Evolutionary conservation across 2,113 vertebrate species (phyloP), one percentile per base, ranked within the genome.

Genomic region (Vimba vimba): DNA sequence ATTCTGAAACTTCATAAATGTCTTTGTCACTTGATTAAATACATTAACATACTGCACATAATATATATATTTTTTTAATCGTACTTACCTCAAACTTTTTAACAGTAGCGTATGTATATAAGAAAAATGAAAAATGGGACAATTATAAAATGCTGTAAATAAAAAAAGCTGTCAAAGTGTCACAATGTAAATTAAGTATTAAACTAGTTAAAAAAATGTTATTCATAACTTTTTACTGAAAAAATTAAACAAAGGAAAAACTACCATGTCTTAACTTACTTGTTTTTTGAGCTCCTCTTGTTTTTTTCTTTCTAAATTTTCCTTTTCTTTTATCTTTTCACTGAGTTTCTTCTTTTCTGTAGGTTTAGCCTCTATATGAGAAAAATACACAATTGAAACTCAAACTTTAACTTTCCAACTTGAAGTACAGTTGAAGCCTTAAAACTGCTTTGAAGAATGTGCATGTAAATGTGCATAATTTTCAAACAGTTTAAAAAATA

Each of bases 311-410:
- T 96, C 93, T 90, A 94, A 93, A 87, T 95, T 96, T 93, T 99
- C 97, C 93, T 96, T 99, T 91, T 98, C 98, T 96, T 97, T 99
- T 85, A 99, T 98, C 93, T 98, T 98, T 89, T 99, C 98, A 91
- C 87, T 95, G 93, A 97, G 94, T 94, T 97, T 99, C 94, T 99
- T 99, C 94, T 99, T 99, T 86, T 99, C 98, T 77, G 97, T 95
- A 88, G 96, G 93, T 90, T 98, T 99, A 27, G 93, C 76, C 83
- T 97, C 97, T 97, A 92, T 83, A 89, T 90, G 86, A 87, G 50
- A 88, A 82, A 2, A 79, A 19, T 27, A 78, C 57, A 81, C 0
- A 5, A 11, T 52, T 77, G 4, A 17, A 69, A 15, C 33, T 33
- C 21, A 82, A 36, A 36, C 21, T 69, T 36, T 6, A 73, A 73